Evolutionary conservation across 2,888 invertebrate species (phyloP).

Genomic region (Cyclophora punctaria): DNA sequence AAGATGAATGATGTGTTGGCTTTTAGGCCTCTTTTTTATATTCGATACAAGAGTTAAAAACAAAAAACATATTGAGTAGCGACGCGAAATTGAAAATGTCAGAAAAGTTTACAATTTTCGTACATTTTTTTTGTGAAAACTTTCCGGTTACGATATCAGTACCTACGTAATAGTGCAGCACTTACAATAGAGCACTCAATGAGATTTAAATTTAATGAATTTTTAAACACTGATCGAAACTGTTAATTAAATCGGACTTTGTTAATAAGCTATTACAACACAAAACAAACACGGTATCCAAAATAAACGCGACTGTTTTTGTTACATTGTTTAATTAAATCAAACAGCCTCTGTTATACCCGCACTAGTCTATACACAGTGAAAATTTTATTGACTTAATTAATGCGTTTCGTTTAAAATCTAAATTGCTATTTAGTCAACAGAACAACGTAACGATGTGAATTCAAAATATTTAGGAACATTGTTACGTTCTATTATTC

Average conservation of each 20-base stretch:
- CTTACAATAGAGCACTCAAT: too few species aligned
- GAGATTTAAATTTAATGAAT: too few species aligned
- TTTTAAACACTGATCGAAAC: too few species aligned
- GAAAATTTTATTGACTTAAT: slow-evolving; percentile 1
- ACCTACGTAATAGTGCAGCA: too few species aligned
- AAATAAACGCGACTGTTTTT: too few species aligned
- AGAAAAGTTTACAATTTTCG: too few species aligned
- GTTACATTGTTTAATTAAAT: not conserved
- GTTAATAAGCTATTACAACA: not conserved
- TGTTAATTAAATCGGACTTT: not conserved
- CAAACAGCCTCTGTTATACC: not conserved
- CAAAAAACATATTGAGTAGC: slow-evolving; percentile 23
- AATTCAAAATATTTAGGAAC: slow-evolving; percentile 6
- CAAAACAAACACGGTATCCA: not conserved
- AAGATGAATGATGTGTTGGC: slow-evolving; percentile 71
- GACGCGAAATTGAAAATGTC: not conserved
- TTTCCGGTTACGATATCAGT: too few species aligned
- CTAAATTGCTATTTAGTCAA: slow-evolving; percentile 3
- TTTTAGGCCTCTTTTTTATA: slow-evolving; percentile 30
- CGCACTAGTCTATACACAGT: too few species aligned
- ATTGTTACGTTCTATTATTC: slow-evolving; percentile 17
- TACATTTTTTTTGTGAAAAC: too few species aligned
- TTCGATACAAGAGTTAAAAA: slow-evolving; percentile 26
- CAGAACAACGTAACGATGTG: not conserved
- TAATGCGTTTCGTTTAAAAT: slow-evolving; percentile 5